These are phyloP conservation scores for Lasioglossum vierecki DNA, from an alignment of 2,888 invertebrate species.

Conservation along the genomic window DNA sequence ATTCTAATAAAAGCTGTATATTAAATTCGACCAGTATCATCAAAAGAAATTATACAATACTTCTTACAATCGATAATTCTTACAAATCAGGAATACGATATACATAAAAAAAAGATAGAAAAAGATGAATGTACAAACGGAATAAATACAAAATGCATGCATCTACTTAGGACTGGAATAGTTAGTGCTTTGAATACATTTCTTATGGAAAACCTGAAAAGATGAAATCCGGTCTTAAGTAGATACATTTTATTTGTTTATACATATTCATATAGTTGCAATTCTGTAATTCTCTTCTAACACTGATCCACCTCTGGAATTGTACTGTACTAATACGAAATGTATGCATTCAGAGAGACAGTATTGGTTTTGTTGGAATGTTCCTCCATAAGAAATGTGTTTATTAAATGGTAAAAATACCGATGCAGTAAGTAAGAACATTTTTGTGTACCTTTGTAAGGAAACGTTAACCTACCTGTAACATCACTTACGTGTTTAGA, in stretches of 20 bases:
- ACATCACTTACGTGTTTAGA: constrained; percentile 61
- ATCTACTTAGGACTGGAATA: constrained; percentile 82
- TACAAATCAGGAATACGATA: not conserved
- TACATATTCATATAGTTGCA: constrained; percentile 46
- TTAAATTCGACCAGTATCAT: constrained; percentile 13
- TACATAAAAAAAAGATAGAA: too few relatives aligned
- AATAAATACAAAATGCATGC: constrained; percentile 74
- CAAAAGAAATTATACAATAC: constrained; percentile 8
- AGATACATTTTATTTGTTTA: constrained; percentile 64
- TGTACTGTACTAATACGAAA: constrained; percentile 54
- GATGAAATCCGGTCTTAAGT: constrained; percentile 79
- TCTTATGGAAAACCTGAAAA: constrained; percentile 79
- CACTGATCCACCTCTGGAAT: constrained; percentile 81
- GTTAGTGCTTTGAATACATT: constrained; percentile 79
- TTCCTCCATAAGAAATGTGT: constrained; percentile 83
- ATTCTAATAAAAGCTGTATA: constrained; percentile 15
- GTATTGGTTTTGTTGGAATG: constrained; percentile 54
- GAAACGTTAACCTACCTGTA: constrained; percentile 81
- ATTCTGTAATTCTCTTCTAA: constrained; percentile 38
- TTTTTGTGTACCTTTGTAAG: constrained; percentile 72
- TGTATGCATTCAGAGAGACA: constrained; percentile 22
- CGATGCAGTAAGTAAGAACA: constrained; percentile 42
- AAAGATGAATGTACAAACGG: constrained; percentile 37
- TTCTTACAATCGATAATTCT: not conserved
- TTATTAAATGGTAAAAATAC: constrained; percentile 71